A percentile compares a stretch with the other conserved stretches of the same genome.
phyloP scores from a whole-genome alignment of 64 coral and sea anemone species.

The Pocillopora verrucosa region DNA sequence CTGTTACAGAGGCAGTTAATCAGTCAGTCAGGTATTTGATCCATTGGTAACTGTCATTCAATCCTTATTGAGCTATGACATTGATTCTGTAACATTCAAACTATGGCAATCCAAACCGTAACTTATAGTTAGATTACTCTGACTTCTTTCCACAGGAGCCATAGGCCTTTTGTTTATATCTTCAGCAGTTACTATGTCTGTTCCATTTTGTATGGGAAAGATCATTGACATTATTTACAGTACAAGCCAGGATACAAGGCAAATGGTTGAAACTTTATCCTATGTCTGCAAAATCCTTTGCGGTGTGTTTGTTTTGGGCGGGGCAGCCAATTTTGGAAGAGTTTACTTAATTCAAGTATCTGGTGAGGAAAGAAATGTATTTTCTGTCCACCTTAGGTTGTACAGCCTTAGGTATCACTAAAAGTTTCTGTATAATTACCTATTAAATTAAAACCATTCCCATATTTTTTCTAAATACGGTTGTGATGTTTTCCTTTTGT shows the following conservation, averaged over 20 bases:
- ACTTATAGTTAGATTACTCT: neutral
- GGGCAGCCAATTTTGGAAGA: slow-evolving; percentile 83
- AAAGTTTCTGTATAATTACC: too few relatives aligned
- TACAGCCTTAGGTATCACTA: too few relatives aligned
- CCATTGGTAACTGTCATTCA: too few relatives aligned
- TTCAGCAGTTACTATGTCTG: slow-evolving; percentile 91
- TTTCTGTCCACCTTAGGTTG: neutral
- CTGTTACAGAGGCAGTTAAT: too few relatives aligned
- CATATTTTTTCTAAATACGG: too few relatives aligned
- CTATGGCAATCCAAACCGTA: neutral
- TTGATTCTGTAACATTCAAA: neutral
- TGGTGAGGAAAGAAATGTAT: slow-evolving; percentile 50
- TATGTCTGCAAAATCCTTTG: slow-evolving; percentile 83
- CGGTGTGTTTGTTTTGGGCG: slow-evolving; percentile 86
- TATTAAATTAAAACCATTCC: too few relatives aligned
- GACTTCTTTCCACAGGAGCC: slow-evolving; percentile 59
- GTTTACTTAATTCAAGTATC: slow-evolving; percentile 90
- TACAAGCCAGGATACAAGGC: slow-evolving; percentile 67
- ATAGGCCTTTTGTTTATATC: slow-evolving; percentile 78
- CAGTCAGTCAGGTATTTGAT: too few relatives aligned
- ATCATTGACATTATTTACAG: slow-evolving; percentile 98
- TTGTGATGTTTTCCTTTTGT: too few relatives aligned
- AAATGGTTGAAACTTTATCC: slow-evolving; percentile 79
- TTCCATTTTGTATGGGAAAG: slow-evolving; percentile 97
- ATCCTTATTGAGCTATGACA: neutral